Evolutionary conservation across 1,140 invertebrate species (phyloP), one percentile per base, ranked within the genome.

Genomic region (Trichonephila clavata): DNA sequence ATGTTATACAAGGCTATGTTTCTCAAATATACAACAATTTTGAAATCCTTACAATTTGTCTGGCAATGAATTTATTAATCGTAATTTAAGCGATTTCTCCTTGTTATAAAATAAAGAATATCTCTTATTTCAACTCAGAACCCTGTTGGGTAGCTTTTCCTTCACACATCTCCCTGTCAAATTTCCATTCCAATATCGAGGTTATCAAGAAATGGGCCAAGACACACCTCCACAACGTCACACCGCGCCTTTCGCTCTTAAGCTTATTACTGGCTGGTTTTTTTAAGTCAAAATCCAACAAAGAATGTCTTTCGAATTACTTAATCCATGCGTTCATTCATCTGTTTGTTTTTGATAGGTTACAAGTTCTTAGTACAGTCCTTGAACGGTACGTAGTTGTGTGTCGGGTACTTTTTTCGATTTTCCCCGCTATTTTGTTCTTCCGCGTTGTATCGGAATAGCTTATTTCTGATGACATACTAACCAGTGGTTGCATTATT

Each of bases 171-270:
- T 39, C 5, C 71, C 27, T 32, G 71, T 77, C 71, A 77, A 77
- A 71, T 71, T n/a, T 24, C 27, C 14, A 24, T 2, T 32, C 24
- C 14, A 10, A 39, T 27, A 77, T 77, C 16, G 71, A 77, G 16
- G 71, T 14, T 18, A 77, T 77, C 71, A 39, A 77, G 71, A 77
- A 20, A 14, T 77, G 14, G 71, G 27, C 2, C 27, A 39, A 20
- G 71, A 77, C 71, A 77, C 71, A 77, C 71, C 71, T 77, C 71
- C 71, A 77, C 16, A 14, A 77, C 71, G 71, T 77, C 71, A 77
- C 14, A 39, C 71, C 71, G 32, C 71, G 71, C 71, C 71, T 77
- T 27, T 13, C 18, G 4, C 71, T 77, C 71, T 39, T 39, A 77
- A 14, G 65, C 14, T 32, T 77, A 6, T 39, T 16, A 77, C 71